Evolutionary conservation across 2,113 vertebrate genomes (phyloP).

Genomic region (Lathamus discolor): DNA sequence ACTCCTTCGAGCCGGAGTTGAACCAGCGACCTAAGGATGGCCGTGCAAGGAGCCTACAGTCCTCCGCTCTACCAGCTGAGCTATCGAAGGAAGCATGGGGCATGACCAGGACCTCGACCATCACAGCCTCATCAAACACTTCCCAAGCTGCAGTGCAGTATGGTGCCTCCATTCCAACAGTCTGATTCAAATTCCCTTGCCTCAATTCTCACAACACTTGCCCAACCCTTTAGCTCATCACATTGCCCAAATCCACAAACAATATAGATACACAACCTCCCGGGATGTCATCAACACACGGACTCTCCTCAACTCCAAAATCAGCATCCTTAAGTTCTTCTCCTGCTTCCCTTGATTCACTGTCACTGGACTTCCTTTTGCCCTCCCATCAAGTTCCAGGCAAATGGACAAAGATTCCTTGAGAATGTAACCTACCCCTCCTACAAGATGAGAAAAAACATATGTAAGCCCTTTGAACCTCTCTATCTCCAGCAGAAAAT

Average conservation of each 20-base stretch:
- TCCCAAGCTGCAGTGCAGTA: not conserved
- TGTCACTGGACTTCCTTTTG: too few species aligned
- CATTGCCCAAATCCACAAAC: not conserved
- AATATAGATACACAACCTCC: not conserved
- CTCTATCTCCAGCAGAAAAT: too few species aligned
- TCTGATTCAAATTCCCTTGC: not conserved
- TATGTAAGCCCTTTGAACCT: too few species aligned
- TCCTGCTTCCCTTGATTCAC: too few species aligned
- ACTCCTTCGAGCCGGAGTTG: too few species aligned
- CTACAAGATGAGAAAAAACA: too few species aligned
- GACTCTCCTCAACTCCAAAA: too few species aligned
- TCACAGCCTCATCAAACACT: not conserved
- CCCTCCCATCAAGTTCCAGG: too few species aligned
- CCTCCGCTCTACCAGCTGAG: conserved; percentile 95
- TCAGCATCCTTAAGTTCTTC: too few species aligned
- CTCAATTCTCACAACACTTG: not conserved
- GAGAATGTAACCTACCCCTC: too few species aligned
- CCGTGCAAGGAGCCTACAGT: conserved; percentile 77
- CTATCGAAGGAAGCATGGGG: conserved; percentile 81
- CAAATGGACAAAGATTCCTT: too few species aligned
- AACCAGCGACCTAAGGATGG: conserved; percentile 87
- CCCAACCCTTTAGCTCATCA: not conserved
- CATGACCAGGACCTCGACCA: not conserved
- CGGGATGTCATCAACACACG: too few species aligned
- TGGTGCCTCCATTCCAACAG: not conserved